Percentiles rank a stretch among this genome's conserved stretches.
phyloP scores from a whole-genome alignment of 2,113 vertebrate species.

The Piaya cayana region DNA sequence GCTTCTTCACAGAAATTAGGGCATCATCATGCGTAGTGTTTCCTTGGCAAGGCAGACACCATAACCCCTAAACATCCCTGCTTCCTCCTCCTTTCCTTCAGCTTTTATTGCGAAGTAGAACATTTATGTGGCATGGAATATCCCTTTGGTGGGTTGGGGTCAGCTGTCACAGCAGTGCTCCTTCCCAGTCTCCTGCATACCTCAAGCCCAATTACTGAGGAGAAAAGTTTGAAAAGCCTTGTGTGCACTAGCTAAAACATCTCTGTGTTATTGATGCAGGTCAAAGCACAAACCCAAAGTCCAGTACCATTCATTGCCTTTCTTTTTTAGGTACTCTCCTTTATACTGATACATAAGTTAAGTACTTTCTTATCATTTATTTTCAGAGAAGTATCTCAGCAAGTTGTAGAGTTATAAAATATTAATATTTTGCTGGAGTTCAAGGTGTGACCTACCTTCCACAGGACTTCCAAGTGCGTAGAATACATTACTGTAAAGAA shows the following conservation, averaged over 20 bases:
- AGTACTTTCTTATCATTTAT: neutral
- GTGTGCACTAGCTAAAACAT: too few species aligned
- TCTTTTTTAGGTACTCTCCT: neutral
- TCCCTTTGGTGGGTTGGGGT: neutral
- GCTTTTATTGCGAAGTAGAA: neutral
- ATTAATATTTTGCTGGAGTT: neutral
- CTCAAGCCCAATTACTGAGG: too few species aligned
- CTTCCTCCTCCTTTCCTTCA: neutral
- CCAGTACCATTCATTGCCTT: neutral
- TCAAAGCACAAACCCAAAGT: neutral
- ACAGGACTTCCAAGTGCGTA: neutral
- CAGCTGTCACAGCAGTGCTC: neutral
- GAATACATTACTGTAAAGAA: neutral
- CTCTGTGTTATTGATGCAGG: neutral
- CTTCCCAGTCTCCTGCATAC: neutral
- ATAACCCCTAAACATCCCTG: fast-evolving
- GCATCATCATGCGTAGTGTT: fast-evolving
- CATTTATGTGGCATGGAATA: neutral
- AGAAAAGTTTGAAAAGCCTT: neutral
- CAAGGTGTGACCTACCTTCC: neutral
- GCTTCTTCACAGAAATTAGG: fast-evolving
- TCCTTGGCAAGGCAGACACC: neutral
- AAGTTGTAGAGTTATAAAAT: neutral
- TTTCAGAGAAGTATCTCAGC: neutral
- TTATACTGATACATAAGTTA: neutral